phyloP scores from a whole-genome alignment of 2,797 vertebrate genomes.

The Petrocephalus sullivani region DNA sequence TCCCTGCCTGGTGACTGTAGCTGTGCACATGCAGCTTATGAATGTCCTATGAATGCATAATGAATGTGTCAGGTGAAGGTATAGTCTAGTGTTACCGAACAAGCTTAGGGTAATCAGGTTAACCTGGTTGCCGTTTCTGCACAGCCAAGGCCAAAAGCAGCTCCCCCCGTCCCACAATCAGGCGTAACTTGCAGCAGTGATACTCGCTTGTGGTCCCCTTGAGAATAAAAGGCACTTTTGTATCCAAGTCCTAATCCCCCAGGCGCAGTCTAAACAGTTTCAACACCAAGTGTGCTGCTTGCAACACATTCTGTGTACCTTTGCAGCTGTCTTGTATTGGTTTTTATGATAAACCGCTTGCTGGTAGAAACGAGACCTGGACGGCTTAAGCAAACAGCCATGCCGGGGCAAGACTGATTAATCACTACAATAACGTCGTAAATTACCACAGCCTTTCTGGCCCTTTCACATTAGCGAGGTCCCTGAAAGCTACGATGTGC shows the following conservation, averaged over 20 bases:
- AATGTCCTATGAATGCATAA: background rate
- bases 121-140: background rate
- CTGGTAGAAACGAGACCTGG: background rate
- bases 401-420: background rate
- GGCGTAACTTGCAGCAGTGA: background rate
- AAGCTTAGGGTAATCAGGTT: background rate
- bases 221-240: conserved; percentile 21
- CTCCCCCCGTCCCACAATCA: background rate
- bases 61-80: background rate
- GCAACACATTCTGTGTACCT: background rate
- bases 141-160: background rate
- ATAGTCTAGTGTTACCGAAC: background rate
- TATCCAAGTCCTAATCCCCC: background rate
- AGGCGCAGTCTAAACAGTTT: background rate
- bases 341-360: conserved; percentile 19
- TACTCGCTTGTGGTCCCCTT: background rate
- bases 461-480: background rate
- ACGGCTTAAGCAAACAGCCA: conserved; percentile 10
- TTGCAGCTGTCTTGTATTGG: conserved; percentile 17
- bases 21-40: background rate
- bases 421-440: background rate
- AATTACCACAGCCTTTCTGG: background rate
- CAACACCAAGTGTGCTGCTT: background rate
- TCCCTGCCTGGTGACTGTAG: no score
- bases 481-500: background rate